Base-by-base conservation (phyloP, 2,888 invertebrate genomes). In the Lasioglossum lativentre region DNA sequence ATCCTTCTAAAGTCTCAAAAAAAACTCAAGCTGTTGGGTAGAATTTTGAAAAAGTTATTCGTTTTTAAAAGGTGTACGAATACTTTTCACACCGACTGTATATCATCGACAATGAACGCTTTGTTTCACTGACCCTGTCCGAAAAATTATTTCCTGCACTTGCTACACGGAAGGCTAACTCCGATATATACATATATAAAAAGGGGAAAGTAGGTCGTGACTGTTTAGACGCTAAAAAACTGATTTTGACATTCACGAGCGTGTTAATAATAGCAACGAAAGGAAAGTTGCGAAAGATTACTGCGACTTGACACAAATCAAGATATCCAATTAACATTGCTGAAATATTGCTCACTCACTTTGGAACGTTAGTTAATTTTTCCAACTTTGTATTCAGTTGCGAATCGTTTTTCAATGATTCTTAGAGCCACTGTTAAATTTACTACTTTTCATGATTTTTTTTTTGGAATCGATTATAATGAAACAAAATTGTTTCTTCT, bases 141-240 rank as follows among this genome's bases (percentile, higher is more conserved):
- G 77, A 85, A 73, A 80, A 83, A 72, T 80, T 4, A 40, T 76
- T 80, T 73, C 38, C 56, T 81, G 40, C 47, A 72, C 70, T 75
- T 78, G 71, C 72, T 80, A 27, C 47, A 66, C 71, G 73, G 38
- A 85, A 86, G 76, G 74, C 82, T 74, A 75, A 42, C 71, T 80
- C 70, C 23, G 45, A 78, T 63, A 63, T 19, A 76, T 6, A 34
- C 73, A 80, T 56, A 56, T 19, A 77, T 12, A 56, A 72, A 80
- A 80, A 40, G 45, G 78, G 75, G 80, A 87, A 89, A 89, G 85
- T 89, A 45, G 85, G 85, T 84, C 83, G 80, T 66, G 56, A 75
- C 45, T 63, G 59, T 71, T n/a, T 66, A 72, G 80, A n/a, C 78
- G 81, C 34, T 42, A 76, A 76, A 66, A 77, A 80, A 82, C 66